A percentile compares a stretch with the other conserved stretches of the same genome.
These are phyloP conservation scores for Folsomia candida DNA, from an alignment of 2,888 invertebrate genomes.

Conservation along the genomic window DNA sequence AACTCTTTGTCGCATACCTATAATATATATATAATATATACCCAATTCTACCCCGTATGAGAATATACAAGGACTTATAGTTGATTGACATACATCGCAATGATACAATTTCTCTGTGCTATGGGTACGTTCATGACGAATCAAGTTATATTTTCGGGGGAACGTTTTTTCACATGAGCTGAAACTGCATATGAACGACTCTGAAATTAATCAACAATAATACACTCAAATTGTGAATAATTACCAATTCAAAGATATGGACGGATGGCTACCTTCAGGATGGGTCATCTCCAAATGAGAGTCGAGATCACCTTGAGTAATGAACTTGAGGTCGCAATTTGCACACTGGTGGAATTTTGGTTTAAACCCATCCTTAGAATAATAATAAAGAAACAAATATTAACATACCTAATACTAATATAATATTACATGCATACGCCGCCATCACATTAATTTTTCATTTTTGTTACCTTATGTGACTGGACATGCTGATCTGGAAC, in stretches of 20 bases:
- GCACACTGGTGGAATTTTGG: constrained; percentile 3
- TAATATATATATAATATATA: background rate
- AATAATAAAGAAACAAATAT: too few species aligned
- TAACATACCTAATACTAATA: too few species aligned
- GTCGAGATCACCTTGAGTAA: constrained; percentile 7
- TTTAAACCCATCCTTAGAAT: constrained; percentile 12
- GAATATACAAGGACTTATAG: background rate
- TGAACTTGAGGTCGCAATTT: constrained; percentile 5
- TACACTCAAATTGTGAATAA: too few species aligned
- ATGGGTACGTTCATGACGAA: constrained; percentile 9
- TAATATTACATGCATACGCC: too few species aligned
- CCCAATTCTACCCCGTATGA: background rate
- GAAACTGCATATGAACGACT: too few species aligned
- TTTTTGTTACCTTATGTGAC: too few species aligned
- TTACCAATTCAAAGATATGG: too few species aligned
- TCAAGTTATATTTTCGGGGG: constrained; percentile 6
- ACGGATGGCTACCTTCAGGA: too few species aligned
- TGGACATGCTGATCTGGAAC: background rate
- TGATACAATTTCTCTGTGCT: constrained; percentile 8
- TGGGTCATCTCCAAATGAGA: constrained; percentile 1
- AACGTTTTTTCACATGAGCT: background rate
- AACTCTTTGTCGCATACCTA: too few species aligned
- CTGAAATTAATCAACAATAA: too few species aligned
- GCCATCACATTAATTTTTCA: too few species aligned
- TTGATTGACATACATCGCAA: background rate